Conservation (phyloP, 2,888 invertebrate species). For the Cephus pygmeus region DNA sequence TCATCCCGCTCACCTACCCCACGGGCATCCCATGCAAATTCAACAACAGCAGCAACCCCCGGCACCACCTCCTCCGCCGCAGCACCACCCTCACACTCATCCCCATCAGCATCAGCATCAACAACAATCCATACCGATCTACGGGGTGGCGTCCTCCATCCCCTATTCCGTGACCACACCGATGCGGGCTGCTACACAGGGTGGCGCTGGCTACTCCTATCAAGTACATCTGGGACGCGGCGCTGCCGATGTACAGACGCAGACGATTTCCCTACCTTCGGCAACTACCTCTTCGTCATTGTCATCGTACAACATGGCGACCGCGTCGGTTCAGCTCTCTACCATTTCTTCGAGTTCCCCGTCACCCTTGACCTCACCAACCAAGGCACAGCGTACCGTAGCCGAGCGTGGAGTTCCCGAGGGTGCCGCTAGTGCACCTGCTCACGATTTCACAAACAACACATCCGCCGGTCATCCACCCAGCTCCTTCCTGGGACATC, state of each 20-base stretch:
- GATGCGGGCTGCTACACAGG: conserved; percentile 11
- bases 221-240: conserved; percentile 37
- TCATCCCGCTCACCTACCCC: conserved; percentile 28
- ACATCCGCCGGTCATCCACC: conserved; percentile 44
- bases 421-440: conserved; percentile 78
- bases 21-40: conserved; percentile 44
- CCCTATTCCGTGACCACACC: conserved; percentile 13
- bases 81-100: conserved; percentile 27
- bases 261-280: conserved; percentile 44
- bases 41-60: conserved; percentile 38
- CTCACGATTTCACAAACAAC: conserved; percentile 68
- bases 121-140: conserved; percentile 44
- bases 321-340: not conserved
- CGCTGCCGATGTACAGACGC: conserved; percentile 49
- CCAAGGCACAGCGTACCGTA: conserved; percentile 53
- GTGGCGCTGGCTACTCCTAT: conserved; percentile 35
- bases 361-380: conserved; percentile 56
- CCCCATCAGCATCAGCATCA: conserved; percentile 6
- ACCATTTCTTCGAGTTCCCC: conserved; percentile 37
- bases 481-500: conserved; percentile 55
- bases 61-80: conserved; percentile 52
- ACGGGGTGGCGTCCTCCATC: conserved; percentile 48
- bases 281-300: conserved; percentile 43
- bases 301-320: conserved; percentile 34
- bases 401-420: conserved; percentile 79